Conservation (phyloP, 2,888 invertebrate genomes). For the Deilephila elpenor region DNA sequence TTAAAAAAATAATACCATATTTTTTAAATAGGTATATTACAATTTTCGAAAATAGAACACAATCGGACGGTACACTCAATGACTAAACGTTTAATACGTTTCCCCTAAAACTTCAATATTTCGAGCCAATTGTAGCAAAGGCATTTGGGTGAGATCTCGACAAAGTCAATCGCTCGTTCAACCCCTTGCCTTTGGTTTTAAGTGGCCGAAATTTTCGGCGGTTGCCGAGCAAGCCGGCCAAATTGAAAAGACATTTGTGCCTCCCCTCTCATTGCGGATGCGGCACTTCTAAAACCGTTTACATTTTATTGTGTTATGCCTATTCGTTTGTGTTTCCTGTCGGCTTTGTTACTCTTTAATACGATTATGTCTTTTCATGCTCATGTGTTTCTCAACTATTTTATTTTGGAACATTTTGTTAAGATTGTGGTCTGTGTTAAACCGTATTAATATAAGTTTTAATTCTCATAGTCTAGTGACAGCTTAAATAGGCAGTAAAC, state of each 20-base stretch:
- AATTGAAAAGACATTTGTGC: conserved; percentile 21
- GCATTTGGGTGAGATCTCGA: conserved; percentile 38
- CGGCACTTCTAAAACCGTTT: conserved; percentile 11
- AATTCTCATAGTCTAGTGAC: too few relatives aligned
- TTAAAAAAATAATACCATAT: too few relatives aligned
- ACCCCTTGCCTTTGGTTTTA: conserved; percentile 39
- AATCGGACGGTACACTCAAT: background rate
- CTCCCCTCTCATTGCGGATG: conserved; percentile 22
- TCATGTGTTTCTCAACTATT: background rate
- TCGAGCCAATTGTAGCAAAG: conserved; percentile 12
- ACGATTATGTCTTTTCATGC: conserved; percentile 13
- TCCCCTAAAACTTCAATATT: conserved; percentile 17
- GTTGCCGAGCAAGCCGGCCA: conserved; percentile 25
- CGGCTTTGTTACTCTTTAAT: conserved; percentile 12
- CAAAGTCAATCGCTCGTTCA: conserved; percentile 49
- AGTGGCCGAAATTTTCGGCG: conserved; percentile 51
- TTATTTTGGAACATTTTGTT: too few relatives aligned
- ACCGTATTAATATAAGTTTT: too few relatives aligned
- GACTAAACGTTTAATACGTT: background rate
- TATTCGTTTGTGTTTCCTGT: conserved; percentile 21
- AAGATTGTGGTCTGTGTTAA: too few relatives aligned
- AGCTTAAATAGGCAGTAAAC: too few relatives aligned
- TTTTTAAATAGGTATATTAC: too few relatives aligned
- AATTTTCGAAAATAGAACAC: background rate
- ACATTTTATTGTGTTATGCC: conserved; percentile 17